These are phyloP conservation scores for Microctonus hyperodae DNA, from an alignment of 2,888 invertebrate genomes.

Conservation along the genomic window DNA sequence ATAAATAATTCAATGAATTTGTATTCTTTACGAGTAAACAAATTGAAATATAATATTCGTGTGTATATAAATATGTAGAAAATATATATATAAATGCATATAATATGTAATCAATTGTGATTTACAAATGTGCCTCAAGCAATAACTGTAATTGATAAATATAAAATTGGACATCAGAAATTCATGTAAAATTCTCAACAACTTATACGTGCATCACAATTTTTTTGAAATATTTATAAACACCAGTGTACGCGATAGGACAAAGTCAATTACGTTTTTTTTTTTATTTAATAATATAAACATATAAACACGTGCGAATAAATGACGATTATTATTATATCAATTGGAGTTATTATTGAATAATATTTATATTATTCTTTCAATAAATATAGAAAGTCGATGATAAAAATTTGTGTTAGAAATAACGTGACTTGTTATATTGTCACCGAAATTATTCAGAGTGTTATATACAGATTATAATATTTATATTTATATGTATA, in stretches of 20 bases:
- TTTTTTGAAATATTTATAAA: neutral
- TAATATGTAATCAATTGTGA: neutral
- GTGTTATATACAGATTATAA: neutral
- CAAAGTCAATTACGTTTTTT: constrained; percentile 7
- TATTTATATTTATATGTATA: too few relatives aligned
- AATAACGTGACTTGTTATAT: neutral
- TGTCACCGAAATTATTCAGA: constrained; percentile 4
- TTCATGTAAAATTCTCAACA: neutral
- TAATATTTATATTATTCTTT: neutral
- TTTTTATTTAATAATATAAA: neutral
- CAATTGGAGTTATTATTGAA: neutral
- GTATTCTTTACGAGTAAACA: neutral
- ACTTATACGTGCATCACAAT: neutral
- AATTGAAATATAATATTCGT: neutral
- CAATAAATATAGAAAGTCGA: neutral
- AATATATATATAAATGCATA: too few relatives aligned
- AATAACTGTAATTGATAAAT: neutral
- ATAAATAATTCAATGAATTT: neutral
- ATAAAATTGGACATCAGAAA: constrained; percentile 11
- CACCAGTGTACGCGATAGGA: constrained; percentile 5
- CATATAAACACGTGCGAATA: neutral
- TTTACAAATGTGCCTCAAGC: neutral
- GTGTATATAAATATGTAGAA: too few relatives aligned
- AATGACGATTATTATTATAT: constrained; percentile 8
- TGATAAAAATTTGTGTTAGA: neutral